Conservation (phyloP, 2,888 invertebrate species). For the Andrena bucephala region DNA sequence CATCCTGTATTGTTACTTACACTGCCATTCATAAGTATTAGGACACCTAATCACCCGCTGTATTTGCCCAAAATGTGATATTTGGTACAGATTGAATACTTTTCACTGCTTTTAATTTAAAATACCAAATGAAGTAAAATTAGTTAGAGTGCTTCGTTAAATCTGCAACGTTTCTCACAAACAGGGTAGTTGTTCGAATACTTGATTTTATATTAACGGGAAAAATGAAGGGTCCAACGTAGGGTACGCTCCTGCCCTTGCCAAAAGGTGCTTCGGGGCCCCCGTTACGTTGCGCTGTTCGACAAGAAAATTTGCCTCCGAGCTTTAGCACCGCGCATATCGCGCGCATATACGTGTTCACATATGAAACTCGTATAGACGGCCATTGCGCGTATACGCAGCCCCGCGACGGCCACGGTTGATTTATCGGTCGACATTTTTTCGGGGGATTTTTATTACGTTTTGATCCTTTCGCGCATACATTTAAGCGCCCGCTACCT, state of each 20-base stretch:
- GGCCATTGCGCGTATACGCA: conserved; percentile 11
- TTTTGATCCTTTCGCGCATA: conserved; percentile 76
- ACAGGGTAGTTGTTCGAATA: too few relatives aligned
- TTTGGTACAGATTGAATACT: too few relatives aligned
- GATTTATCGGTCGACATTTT: conserved; percentile 82
- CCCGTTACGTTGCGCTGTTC: conserved; percentile 70
- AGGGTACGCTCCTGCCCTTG: conserved; percentile 51
- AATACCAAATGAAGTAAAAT: too few relatives aligned
- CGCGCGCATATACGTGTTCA: conserved; percentile 50
- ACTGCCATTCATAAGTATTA: too few relatives aligned
- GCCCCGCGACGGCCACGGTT: conserved; percentile 52
- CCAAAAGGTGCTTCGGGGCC: conserved; percentile 56
- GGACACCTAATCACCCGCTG: too few relatives aligned
- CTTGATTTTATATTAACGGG: not conserved
- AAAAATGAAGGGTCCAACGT: conserved; percentile 15
- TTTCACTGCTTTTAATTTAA: too few relatives aligned
- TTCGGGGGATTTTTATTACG: conserved; percentile 78
- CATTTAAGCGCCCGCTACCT: conserved; percentile 52
- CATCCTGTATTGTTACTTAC: too few relatives aligned
- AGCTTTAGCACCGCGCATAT: conserved; percentile 62
- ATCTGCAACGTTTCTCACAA: too few relatives aligned
- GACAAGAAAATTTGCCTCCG: conserved; percentile 79
- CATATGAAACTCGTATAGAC: conserved; percentile 43
- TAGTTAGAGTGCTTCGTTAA: too few relatives aligned
- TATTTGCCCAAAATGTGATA: too few relatives aligned